Base-by-base conservation (phyloP, 2,797 vertebrate species). In the Dendrocincla fuliginosa region DNA sequence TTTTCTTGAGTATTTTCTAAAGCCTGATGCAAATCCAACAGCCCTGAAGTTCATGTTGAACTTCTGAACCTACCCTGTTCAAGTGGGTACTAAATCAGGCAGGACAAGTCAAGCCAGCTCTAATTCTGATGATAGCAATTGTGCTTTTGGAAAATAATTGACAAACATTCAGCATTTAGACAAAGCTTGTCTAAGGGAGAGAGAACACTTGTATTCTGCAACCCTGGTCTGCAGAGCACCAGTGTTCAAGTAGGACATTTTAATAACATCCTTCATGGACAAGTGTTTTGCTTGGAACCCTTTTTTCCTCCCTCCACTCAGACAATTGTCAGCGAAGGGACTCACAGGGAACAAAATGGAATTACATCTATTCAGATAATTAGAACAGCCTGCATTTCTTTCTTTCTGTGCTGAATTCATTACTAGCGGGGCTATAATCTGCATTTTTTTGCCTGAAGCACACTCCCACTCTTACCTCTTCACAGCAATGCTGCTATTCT, bases 91-190 rank as follows among this genome's bases (percentile, higher is more conserved):
- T 97, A 94, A 95, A 96, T 96, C 63, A 89, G 89, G 95, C 94
- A 92, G 83, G 93, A 70, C 76, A 57, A 76, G 89, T 73, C 74
- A 44, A 96, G 87, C 76, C 83, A 94, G 63, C 79, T 83, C 94
- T 68, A 79, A 84, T 94, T 95, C 96, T 96, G 95, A 95, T 91
- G 89, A 86, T 44, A 95, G 94, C 94, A 92, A 94, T 97, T 97
- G 97, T 24, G 87, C 95, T 95, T 96, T 79, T 93, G 87, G 80
- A 89, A 96, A 96, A 95, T 84, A 95, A 96, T 97, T 95, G 94
- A 93, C 95, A 96, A 96, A 94, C 93, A 84, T 93, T 96, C 94
- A 89, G 89, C 94, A 87, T 89, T 92, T 85, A 92, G 85, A 91
- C 74, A 81, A 95, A 92, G 78, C 81, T 61, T 24, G 39, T 88